Conservation (phyloP, 2,888 invertebrate genomes). For the Phengaris alcon region DNA sequence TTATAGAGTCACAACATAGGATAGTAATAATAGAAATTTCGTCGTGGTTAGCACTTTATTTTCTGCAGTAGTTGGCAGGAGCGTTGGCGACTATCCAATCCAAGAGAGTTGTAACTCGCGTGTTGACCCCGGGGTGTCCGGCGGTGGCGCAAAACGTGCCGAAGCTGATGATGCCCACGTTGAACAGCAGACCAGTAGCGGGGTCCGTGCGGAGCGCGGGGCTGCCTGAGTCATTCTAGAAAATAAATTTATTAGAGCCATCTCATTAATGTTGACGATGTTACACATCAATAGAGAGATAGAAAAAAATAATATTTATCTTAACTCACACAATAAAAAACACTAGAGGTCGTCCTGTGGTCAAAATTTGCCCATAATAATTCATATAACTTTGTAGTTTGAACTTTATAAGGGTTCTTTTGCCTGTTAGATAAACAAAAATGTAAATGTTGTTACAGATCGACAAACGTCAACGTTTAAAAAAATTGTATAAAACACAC, state of each 20-base stretch:
- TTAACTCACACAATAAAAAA: not conserved
- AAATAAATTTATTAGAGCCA: not conserved
- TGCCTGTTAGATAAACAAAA: no score
- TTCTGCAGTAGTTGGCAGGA: conserved; percentile 51
- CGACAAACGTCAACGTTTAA: no score
- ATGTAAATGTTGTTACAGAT: no score
- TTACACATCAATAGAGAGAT: not conserved
- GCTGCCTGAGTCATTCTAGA: conserved; percentile 78
- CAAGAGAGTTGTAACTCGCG: conserved; percentile 73
- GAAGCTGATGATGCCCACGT: conserved; percentile 76
- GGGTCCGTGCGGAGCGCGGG: conserved; percentile 76
- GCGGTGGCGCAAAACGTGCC: conserved; percentile 77
- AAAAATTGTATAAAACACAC: no score
- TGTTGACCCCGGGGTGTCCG: conserved; percentile 72
- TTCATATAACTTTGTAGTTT: no score
- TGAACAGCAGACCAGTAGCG: conserved; percentile 52
- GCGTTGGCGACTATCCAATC: conserved; percentile 73
- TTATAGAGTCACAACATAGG: not conserved
- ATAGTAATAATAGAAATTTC: not conserved
- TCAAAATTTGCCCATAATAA: no score
- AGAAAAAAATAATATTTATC: not conserved
- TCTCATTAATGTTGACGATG: not conserved
- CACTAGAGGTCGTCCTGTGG: no score
- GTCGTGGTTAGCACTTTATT: conserved; percentile 41
- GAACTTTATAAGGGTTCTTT: no score